These are phyloP conservation scores for Hippasteria phrygiana DNA, from an alignment of 53 echinoderm and acorn worm genomes.

Conservation along the genomic window DNA sequence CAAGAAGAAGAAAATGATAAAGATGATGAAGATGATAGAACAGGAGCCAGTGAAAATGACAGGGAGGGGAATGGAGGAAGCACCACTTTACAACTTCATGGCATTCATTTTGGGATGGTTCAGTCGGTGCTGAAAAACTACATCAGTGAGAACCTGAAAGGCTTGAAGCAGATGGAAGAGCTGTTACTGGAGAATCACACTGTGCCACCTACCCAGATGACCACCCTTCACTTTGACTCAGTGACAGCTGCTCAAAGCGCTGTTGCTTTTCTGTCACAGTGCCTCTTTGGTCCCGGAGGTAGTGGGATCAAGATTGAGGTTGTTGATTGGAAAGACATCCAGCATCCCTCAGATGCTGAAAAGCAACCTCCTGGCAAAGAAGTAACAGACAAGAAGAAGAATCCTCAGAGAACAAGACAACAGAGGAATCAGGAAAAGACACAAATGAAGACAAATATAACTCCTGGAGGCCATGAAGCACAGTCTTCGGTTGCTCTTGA, in stretches of 20 bases:
- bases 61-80: conserved; percentile 1
- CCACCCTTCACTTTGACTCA: neutral
- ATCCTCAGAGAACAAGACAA: neutral
- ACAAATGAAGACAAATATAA: no score
- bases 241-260: neutral
- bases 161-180: conserved; percentile 4
- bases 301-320: neutral
- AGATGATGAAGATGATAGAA: neutral
- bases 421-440: neutral
- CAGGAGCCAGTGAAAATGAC: neutral
- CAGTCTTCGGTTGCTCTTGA: neutral
- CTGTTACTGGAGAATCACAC: neutral
- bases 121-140: conserved; percentile 12
- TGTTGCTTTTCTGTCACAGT: neutral
- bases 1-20: neutral
- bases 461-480: neutral
- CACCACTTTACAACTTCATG: neutral
- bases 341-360: neutral
- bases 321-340: neutral
- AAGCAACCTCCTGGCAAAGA: neutral
- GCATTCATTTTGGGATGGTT: neutral
- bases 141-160: neutral
- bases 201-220: neutral
- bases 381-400: neutral
- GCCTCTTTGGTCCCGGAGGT: conserved; percentile 1